These are phyloP conservation scores for Muscicapa striata DNA, from an alignment of 2,797 vertebrate genomes.

Conservation along the genomic window DNA sequence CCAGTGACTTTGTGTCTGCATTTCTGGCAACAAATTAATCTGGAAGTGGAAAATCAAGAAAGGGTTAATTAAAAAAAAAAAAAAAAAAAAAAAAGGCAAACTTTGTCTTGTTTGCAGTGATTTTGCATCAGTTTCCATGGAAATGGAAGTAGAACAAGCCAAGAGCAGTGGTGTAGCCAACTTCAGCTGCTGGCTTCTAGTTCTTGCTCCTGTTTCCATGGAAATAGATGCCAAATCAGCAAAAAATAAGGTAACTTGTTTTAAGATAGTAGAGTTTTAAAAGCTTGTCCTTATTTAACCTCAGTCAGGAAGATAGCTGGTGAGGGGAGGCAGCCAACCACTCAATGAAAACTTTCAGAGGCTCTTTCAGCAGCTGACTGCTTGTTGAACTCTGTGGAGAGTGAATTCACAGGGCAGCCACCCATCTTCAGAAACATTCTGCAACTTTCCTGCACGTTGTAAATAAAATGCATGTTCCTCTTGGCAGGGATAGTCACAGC, in stretches of 20 bases:
- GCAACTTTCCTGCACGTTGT: not conserved
- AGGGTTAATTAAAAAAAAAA: conserved; percentile 39
- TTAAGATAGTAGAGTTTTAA: conserved; percentile 56
- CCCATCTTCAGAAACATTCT: not conserved
- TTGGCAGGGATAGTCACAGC: not conserved
- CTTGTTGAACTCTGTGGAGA: not conserved
- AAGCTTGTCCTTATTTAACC: conserved; percentile 60
- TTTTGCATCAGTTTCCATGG: conserved; percentile 78
- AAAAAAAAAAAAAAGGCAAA: not conserved
- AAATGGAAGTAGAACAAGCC: conserved; percentile 74
- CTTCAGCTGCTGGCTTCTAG: conserved; percentile 63
- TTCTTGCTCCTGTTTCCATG: conserved; percentile 69
- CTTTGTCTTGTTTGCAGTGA: conserved; percentile 60
- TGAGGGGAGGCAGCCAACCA: conserved; percentile 11
- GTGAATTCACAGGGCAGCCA: not conserved
- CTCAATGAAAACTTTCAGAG: not conserved
- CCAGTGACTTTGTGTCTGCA: not conserved
- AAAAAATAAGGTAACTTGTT: conserved; percentile 64
- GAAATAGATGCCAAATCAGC: conserved; percentile 72
- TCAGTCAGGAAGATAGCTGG: conserved; percentile 23
- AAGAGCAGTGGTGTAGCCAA: conserved; percentile 60
- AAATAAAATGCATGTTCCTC: not conserved
- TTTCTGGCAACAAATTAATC: not conserved
- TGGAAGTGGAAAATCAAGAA: conserved; percentile 16
- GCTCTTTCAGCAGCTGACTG: not conserved